Evolutionary conservation across 1,140 invertebrate genomes (phyloP), one percentile per base, ranked within the genome.

Genomic region (Meloidogyne floridensis): DNA sequence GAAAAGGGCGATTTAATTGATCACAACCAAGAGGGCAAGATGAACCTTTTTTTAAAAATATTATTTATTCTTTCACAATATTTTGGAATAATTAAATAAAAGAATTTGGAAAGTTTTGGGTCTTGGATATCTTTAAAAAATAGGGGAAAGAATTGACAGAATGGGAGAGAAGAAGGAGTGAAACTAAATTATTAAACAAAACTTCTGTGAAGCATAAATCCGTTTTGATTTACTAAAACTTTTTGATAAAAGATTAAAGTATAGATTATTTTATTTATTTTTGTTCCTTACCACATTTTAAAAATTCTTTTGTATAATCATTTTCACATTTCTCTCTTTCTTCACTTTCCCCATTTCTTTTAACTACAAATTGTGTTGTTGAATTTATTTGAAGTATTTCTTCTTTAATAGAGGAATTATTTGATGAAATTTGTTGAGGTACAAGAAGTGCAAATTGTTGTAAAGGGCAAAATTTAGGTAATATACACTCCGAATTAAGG

Each of bases 11-110:
- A 9, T 13, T 18, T 72, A 75, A 42, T 42, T 80, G 83, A 65
- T 85, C 75, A 72, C 83, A 84, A 20, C 82, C 83, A 20, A 84
- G 51, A 11, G 83, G 83, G 77, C 83, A 84, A 7, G 83, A 78
- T 11, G 82, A 79, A 43, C 81, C 83, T 79, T 69, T 51, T 32
- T 42, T 42, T 69, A 10, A 56, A 32, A 32, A 13, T 56, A n/a
- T 59, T 20, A 20, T 20, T 20, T 20, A 20, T 20, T 20, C 20
- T 20, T 20, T 20, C 20, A 20, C 20, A 20, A 20, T 20, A 20
- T 20, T 20, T 20, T 32, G 32, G 32, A 32, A 32, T 32, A 32
- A 32, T 32, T 32, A 32, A 32, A 2, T 32, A 32, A 20, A 20
- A 32, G 32, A 32, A 32, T 32, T 32, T 32, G 32, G 2, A 32